Percentiles rank a stretch among this genome's conserved stretches.
Evolutionary conservation across 92 coral and sea anemone genomes (phyloP).

Genomic region (Paramuricea clavata): DNA sequence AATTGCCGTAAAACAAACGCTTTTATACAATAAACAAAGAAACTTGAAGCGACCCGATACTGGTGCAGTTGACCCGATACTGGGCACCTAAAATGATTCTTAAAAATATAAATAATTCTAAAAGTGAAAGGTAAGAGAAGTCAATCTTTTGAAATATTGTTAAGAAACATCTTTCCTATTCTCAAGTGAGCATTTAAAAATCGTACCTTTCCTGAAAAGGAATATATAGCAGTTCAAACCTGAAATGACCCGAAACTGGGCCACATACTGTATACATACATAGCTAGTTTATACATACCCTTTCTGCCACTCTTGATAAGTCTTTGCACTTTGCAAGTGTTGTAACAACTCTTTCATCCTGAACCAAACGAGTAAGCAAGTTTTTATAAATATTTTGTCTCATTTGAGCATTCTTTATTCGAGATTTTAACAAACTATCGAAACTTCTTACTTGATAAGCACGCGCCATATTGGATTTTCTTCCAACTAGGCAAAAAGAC

Average conservation of each 20-base stretch:
- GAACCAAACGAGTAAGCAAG: slow-evolving; percentile 93
- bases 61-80: no score
- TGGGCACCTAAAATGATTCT: no score
- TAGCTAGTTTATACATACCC: slow-evolving; percentile 83
- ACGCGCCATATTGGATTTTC: slow-evolving; percentile 85
- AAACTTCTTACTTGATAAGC: slow-evolving; percentile 88
- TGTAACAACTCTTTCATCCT: slow-evolving; percentile 97
- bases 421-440: slow-evolving; percentile 88
- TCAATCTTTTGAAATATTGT: no score
- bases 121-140: no score
- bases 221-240: no score
- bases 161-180: no score
- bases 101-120: no score
- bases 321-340: slow-evolving; percentile 94
- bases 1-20: no score
- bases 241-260: no score
- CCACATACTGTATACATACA: background rate
- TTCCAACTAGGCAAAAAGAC: background rate
- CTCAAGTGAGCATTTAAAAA: background rate
- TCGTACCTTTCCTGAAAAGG: no score
- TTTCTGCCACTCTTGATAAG: slow-evolving; percentile 95
- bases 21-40: no score
- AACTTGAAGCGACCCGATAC: no score
- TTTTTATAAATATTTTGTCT: slow-evolving; percentile 87
- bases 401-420: slow-evolving; percentile 85